phyloP scores from a whole-genome alignment of 2,113 vertebrate species.

The Neodontobutis hainanensis region DNA sequence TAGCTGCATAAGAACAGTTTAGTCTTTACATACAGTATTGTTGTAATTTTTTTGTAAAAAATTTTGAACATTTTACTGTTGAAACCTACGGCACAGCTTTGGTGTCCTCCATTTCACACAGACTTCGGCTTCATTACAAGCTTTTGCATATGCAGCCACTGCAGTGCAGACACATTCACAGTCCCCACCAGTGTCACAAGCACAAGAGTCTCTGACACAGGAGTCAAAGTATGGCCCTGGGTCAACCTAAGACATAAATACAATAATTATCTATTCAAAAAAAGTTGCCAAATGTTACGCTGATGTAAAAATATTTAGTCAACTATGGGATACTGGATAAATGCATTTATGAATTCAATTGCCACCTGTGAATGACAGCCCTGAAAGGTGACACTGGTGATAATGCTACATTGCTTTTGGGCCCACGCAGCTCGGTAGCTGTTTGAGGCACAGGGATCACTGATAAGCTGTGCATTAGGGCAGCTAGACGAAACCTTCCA shows the following conservation, averaged over 20 bases:
- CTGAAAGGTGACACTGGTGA: conserved; percentile 79
- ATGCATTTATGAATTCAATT: not conserved
- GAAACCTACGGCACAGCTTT: conserved; percentile 88
- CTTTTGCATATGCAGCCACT: conserved; percentile 89
- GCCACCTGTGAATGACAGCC: conserved; percentile 84
- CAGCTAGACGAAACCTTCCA: conserved; percentile 86
- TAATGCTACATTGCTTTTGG: conserved; percentile 84
- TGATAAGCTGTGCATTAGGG: conserved; percentile 67
- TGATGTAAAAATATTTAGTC: too few species aligned
- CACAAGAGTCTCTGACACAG: conserved; percentile 91
- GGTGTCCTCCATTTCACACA: conserved; percentile 91
- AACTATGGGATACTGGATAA: too few species aligned
- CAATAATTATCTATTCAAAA: not conserved
- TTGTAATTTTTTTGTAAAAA: too few species aligned
- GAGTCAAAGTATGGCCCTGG: conserved; percentile 86
- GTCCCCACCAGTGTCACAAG: conserved; percentile 92
- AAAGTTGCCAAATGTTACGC: too few species aligned
- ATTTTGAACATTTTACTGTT: not conserved
- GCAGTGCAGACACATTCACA: conserved; percentile 95
- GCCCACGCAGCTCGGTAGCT: conserved; percentile 86
- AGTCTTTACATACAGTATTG: not conserved
- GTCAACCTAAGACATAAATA: conserved; percentile 82
- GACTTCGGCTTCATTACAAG: conserved; percentile 83
- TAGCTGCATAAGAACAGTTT: conserved; percentile 74
- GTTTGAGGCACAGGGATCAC: conserved; percentile 79